Percentiles rank a stretch among this genome's conserved stretches.
Evolutionary conservation across 2,888 invertebrate genomes (phyloP).

Genomic region (Dasysyrphus albostriatus): DNA sequence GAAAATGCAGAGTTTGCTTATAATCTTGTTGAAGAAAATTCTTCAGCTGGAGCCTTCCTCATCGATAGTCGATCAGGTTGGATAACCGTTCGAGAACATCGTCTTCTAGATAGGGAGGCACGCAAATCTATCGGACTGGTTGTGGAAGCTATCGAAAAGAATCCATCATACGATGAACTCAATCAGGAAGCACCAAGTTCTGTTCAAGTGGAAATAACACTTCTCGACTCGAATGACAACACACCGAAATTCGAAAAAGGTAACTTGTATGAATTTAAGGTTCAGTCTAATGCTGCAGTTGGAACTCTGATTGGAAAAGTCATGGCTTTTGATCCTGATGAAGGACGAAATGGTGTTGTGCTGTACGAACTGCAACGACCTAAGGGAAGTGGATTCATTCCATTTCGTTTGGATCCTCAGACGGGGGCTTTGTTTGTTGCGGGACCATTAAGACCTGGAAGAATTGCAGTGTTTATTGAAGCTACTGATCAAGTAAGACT

Average conservation of each 20-base stretch:
- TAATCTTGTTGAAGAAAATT: slow-evolving; percentile 87
- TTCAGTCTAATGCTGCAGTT: slow-evolving; percentile 88
- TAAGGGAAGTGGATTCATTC: slow-evolving; percentile 87
- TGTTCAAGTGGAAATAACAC: slow-evolving; percentile 91
- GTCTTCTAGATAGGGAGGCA: slow-evolving; percentile 91
- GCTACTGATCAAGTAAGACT: slow-evolving; percentile 87
- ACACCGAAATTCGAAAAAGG: slow-evolving; percentile 93
- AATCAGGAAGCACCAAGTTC: slow-evolving; percentile 83
- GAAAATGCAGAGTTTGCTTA: slow-evolving; percentile 94
- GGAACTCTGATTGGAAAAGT: slow-evolving; percentile 92
- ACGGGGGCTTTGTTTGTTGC: slow-evolving; percentile 88
- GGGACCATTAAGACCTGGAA: slow-evolving; percentile 88
- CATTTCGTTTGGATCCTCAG: slow-evolving; percentile 89
- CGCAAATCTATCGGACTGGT: slow-evolving; percentile 89
- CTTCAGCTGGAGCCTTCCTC: slow-evolving; percentile 89
- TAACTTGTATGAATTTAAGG: slow-evolving; percentile 91
- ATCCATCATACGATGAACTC: slow-evolving; percentile 85
- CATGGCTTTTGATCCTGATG: slow-evolving; percentile 92
- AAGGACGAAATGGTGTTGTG: slow-evolving; percentile 88
- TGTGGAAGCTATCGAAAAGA: slow-evolving; percentile 92
- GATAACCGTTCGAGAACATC: slow-evolving; percentile 91
- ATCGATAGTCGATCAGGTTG: slow-evolving; percentile 92
- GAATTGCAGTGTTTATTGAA: slow-evolving; percentile 92
- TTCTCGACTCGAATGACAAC: slow-evolving; percentile 96
- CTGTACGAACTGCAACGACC: slow-evolving; percentile 90